Evolutionary conservation across 2,113 vertebrate genomes (phyloP).

Genomic region (Falcunculus frontatus): DNA sequence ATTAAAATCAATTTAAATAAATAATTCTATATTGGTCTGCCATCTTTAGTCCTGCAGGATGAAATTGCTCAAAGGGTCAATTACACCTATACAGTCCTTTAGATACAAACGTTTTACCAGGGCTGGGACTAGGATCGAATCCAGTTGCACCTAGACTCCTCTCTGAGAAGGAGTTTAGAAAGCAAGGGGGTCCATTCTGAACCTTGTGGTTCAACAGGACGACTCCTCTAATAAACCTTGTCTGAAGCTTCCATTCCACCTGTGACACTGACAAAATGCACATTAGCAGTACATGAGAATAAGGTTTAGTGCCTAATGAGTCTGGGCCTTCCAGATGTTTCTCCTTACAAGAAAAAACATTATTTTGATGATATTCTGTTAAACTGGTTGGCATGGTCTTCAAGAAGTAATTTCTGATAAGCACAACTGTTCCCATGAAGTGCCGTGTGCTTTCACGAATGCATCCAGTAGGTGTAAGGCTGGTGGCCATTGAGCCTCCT

Average conservation of each 20-base stretch:
- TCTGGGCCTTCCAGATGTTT: background rate
- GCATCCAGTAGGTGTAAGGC: background rate
- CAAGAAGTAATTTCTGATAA: background rate
- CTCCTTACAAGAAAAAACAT: background rate
- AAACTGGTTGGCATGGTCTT: background rate
- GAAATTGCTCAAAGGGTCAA: background rate
- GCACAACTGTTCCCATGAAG: background rate
- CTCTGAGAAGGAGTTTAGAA: background rate
- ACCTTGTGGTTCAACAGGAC: background rate
- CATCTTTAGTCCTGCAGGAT: background rate
- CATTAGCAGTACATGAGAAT: background rate
- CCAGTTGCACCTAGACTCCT: background rate
- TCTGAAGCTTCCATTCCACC: background rate
- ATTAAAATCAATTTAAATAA: background rate
- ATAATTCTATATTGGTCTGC: background rate
- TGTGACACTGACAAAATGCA: background rate
- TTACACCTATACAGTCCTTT: background rate
- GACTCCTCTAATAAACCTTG: background rate
- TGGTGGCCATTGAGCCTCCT: background rate
- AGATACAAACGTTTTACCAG: background rate
- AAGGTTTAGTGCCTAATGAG: background rate
- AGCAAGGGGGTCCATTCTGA: background rate
- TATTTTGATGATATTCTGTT: background rate
- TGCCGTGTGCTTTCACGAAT: background rate
- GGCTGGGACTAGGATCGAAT: background rate